Evolutionary conservation across 2,888 invertebrate genomes (phyloP).

Genomic region (Rhamphomyia laevipes): DNA sequence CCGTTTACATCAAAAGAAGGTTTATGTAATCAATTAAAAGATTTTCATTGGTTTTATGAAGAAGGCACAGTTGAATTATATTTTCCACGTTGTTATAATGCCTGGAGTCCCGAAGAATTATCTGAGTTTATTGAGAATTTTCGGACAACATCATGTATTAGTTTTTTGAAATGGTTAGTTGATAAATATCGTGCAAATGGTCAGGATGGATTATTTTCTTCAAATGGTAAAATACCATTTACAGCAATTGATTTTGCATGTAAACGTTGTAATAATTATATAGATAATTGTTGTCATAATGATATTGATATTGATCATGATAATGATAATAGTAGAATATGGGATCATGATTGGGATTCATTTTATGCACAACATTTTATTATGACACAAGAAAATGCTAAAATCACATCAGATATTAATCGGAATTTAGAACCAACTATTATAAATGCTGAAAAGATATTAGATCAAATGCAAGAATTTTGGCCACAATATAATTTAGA

Average conservation of each 20-base stretch:
- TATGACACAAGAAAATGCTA: constrained; percentile 52
- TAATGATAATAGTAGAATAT: constrained; percentile 48
- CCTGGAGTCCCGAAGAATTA: constrained; percentile 70
- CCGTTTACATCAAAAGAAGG: constrained; percentile 90
- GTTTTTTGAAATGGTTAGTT: constrained; percentile 67
- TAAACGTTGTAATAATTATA: constrained; percentile 62
- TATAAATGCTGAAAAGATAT: constrained; percentile 43
- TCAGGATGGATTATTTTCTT: constrained; percentile 43
- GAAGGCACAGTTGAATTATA: constrained; percentile 66
- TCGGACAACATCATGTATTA: constrained; percentile 76
- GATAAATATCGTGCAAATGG: constrained; percentile 44
- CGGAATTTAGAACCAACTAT: constrained; percentile 25
- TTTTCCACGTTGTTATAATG: constrained; percentile 79
- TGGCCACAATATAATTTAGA: constrained; percentile 76
- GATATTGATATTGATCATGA: constrained; percentile 54
- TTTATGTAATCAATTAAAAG: constrained; percentile 60
- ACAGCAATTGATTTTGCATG: constrained; percentile 71
- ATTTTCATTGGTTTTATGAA: constrained; percentile 78
- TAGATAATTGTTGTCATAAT: constrained; percentile 60
- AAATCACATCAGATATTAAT: constrained; percentile 35
- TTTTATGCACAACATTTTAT: constrained; percentile 59
- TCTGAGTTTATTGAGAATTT: constrained; percentile 80
- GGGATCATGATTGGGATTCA: constrained; percentile 85
- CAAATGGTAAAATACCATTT: constrained; percentile 57
- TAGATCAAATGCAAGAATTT: constrained; percentile 53